A percentile compares a stretch with the other conserved stretches of the same genome.
Conservation (phyloP, 2,888 invertebrate species). For the Eumacrocentrus americanus region DNA sequence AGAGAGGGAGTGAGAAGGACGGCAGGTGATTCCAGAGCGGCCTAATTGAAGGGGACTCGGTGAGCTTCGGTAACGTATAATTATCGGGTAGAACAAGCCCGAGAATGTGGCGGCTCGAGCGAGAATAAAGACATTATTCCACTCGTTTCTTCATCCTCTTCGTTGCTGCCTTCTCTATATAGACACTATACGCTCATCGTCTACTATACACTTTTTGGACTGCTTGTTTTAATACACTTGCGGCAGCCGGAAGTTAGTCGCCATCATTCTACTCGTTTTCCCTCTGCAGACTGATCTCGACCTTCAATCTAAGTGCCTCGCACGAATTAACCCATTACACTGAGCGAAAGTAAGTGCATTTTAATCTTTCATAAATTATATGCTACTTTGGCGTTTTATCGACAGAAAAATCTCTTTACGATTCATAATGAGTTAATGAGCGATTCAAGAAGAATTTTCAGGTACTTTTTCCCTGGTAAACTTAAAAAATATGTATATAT, state of each 20-base stretch:
- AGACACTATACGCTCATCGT: conserved; percentile 13
- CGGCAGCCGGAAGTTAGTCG: not conserved
- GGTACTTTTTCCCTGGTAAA: too few species aligned
- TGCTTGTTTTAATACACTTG: not conserved
- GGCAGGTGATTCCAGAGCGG: conserved; percentile 51
- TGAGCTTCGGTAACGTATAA: conserved; percentile 56
- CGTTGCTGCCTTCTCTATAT: not conserved
- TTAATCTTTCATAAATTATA: conserved; percentile 21
- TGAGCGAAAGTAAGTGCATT: conserved; percentile 9
- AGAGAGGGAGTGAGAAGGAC: conserved; percentile 10
- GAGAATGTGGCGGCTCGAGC: conserved; percentile 53
- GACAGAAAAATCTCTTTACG: conserved; percentile 3
- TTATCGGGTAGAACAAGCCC: conserved; percentile 56
- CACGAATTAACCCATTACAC: conserved; percentile 18
- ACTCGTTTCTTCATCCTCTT: conserved; percentile 24
- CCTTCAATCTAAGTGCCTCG: conserved; percentile 18
- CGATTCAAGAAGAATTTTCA: not conserved
- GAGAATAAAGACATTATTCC: conserved; percentile 59
- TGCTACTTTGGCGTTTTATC: conserved; percentile 17
- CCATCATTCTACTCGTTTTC: not conserved
- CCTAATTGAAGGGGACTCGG: conserved; percentile 57
- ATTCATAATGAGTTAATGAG: conserved; percentile 15
- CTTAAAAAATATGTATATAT: too few species aligned
- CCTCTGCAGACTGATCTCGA: conserved; percentile 4
- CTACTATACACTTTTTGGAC: not conserved